Evolutionary conservation across 2,797 vertebrate species (phyloP), one percentile per base, ranked within the genome.

Genomic region (Rhinoraja longicauda): DNA sequence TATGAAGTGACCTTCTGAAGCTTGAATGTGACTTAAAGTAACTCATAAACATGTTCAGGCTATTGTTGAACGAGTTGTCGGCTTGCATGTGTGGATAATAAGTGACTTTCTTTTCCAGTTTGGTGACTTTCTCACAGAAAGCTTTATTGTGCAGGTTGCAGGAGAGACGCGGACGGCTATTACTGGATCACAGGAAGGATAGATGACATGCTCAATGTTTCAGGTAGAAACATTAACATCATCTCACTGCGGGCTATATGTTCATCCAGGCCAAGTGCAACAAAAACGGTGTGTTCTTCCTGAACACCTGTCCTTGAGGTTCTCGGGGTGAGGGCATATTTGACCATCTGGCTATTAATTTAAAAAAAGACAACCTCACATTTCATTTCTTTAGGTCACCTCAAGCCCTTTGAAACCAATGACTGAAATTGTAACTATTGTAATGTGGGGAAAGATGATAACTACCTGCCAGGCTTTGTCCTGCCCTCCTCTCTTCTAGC

Each of bases 111-210:
- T 75, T 29, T 75, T 72, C 7, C 21, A 57, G 90, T 26, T 29
- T 4, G 45, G 10, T 75, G 70, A 92, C 10, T 88, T 88, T 32
- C 90, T 92, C 45, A 92, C 90, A 57, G 90, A 45, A 57, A 53
- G 36, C 13, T 92, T 75, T 92, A 12, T 90, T 84, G 93, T 4
- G 93, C 95, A 97, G 97, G 97, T 93, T 97, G 97, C 95, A 95
- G 94, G 86, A 95, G 97, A 93, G 97, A 97, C 93, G 97, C 96
- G 94, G 97, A 97, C 19, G 97, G 97, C 3, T 97, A 97, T 94
- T 97, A 96, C 95, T 97, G 97, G 97, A 97, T 97, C 94, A 97
- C 97, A 7, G 97, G 97, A 86, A 95, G 97, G 93, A 97, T 97
- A 93, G 97, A 97, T 64, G 97, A 97, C 95, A 97, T 97, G 97